A percentile compares a stretch with the other conserved stretches of the same genome.
Conservation (phyloP, 2,113 vertebrate genomes). For the Tragelaphus buxtoni region DNA sequence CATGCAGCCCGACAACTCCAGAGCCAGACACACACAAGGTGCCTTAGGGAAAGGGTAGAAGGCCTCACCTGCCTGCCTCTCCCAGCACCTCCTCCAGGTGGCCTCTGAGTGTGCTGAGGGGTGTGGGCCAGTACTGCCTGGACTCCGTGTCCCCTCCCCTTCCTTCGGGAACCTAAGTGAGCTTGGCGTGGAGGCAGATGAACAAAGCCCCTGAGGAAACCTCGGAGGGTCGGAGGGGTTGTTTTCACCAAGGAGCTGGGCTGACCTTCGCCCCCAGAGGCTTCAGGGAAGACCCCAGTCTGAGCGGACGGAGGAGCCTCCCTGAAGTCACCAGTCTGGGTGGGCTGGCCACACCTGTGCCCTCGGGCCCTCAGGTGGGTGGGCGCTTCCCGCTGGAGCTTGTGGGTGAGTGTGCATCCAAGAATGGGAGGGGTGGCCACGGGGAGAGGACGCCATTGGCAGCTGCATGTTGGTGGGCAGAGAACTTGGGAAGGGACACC, state of each 20-base stretch:
- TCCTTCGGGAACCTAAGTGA: not conserved
- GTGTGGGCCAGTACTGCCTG: not conserved
- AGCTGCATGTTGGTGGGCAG: not conserved
- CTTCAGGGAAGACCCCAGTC: not conserved
- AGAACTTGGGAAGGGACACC: constrained; percentile 71
- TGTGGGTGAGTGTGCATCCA: not conserved
- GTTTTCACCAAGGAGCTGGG: not conserved
- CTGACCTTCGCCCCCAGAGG: not conserved
- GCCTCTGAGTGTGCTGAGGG: not conserved
- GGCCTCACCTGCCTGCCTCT: not conserved
- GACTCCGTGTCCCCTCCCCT: not conserved
- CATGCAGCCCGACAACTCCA: not conserved
- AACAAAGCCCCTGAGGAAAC: not conserved
- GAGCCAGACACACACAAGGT: not conserved
- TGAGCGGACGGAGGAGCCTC: rapidly evolving
- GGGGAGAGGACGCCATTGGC: not conserved
- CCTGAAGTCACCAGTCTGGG: not conserved
- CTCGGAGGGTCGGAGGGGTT: not conserved
- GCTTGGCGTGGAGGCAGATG: not conserved
- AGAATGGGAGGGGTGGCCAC: not conserved
- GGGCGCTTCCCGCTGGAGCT: not conserved
- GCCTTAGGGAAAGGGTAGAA: not conserved
- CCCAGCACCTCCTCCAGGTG: not conserved
- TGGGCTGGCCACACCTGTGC: not conserved
- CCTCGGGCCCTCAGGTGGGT: not conserved